Evolutionary conservation across 2,888 invertebrate genomes (phyloP), one percentile per base, ranked within the genome.

Genomic region (Dolomedes plantarius): DNA sequence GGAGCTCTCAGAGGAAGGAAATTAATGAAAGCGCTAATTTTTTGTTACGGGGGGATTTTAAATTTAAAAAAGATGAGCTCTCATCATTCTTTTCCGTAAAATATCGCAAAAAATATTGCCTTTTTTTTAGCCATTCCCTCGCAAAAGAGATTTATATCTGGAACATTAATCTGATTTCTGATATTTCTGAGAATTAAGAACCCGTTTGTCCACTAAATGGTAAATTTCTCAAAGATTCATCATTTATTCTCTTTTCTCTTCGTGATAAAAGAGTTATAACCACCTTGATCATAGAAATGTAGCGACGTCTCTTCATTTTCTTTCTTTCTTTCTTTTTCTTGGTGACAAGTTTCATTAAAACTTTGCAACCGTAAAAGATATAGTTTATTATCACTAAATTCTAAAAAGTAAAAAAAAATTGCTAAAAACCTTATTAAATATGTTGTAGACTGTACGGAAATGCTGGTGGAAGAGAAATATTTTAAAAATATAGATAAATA

Each of bases 1-100:
- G 77, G 77, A 83, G 71, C 83, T 77, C 73, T 73, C 73, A 46
- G 77, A 32, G 72, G 72, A 81, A 77, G 72, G 67, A 85, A 85
- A 85, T 85, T 85, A 85, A 85, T 85, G 83, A 85, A 85, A 77
- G 77, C 67, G 65, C 67, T 67, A 67, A 67, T 67, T 67, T 67
- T 67, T 67, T 85, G 72, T 77, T 71, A 77, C 71, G 77, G 77
- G 19, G 23, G 46, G 29, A 76, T 69, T 71, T 67, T 72, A 72
- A 79, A 79, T 71, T 79, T 79, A 64, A 62, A 72, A 71, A 74
- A 36, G 50, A 73, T 73, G 56, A 71, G 64, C 39, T 64, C 64
- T 72, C 83, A 73, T 85, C 64, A 67, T 85, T 85, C 72, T 73
- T 85, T 77, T 77, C 29, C 23, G 56, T 56, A 56, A 56, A 56